These are phyloP conservation scores for Drosophila baimaii DNA, from an alignment of 1,140 invertebrate genomes.

Conservation along the genomic window DNA sequence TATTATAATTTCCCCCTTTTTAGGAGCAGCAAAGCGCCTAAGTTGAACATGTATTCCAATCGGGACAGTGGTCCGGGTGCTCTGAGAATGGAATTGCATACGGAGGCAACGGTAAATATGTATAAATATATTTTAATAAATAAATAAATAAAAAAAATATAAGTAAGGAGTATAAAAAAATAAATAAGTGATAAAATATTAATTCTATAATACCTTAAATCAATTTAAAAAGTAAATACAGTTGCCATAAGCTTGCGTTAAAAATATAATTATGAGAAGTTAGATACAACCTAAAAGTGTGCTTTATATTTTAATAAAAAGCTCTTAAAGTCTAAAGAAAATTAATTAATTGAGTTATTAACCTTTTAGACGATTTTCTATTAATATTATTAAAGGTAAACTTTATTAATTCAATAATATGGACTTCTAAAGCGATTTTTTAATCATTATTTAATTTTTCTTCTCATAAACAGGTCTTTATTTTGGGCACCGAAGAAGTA, in stretches of 20 bases:
- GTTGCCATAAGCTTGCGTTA: no score
- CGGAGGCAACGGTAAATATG: conserved; percentile 85
- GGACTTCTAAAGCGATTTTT: no score
- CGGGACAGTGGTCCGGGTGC: conserved; percentile 86
- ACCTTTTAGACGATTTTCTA: neutral
- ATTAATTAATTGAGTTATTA: no score
- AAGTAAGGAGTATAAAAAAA: neutral
- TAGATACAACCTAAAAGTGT: conserved; percentile 10
- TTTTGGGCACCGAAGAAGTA: conserved; percentile 87
- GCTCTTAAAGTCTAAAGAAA: neutral
- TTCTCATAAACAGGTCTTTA: conserved; percentile 85
- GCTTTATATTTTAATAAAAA: neutral
- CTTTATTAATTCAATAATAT: no score
- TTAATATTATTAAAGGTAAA: no score
- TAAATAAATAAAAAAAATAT: neutral
- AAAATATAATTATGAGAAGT: no score
- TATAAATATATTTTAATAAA: neutral
- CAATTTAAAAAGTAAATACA: neutral
- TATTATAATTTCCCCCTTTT: no score
- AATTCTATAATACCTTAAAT: neutral
- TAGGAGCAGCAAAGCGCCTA: conserved; percentile 61
- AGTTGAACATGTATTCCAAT: conserved; percentile 84
- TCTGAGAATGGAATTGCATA: conserved; percentile 86
- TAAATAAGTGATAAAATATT: neutral
- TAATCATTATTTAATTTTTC: neutral